phyloP scores from a whole-genome alignment of 2,113 vertebrate species.

The Picathartes gymnocephalus region DNA sequence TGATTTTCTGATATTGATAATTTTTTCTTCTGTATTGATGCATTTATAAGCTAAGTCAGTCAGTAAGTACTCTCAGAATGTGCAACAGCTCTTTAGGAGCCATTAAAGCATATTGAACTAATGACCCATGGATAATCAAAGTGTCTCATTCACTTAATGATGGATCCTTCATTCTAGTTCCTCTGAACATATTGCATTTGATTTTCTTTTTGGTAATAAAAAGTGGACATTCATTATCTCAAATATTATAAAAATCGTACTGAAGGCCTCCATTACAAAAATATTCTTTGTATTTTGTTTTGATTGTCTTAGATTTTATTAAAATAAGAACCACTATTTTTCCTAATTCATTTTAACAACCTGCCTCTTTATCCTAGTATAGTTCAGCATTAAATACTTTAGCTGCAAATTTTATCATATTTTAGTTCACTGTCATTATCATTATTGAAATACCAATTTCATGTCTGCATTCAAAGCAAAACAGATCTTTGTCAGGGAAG shows the following conservation, averaged over 20 bases:
- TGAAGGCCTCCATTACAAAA: conserved; percentile 1
- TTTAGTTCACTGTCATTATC: not conserved
- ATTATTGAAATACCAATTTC: not conserved
- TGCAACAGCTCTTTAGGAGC: conserved; percentile 5
- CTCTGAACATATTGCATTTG: conserved; percentile 8
- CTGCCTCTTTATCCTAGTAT: not conserved
- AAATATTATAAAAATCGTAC: not conserved
- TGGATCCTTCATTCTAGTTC: conserved; percentile 9
- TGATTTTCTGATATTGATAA: not conserved
- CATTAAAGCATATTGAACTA: conserved; percentile 41
- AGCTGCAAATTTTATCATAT: not conserved
- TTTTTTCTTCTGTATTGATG: conserved; percentile 31
- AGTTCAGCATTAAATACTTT: not conserved
- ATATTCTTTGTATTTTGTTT: not conserved
- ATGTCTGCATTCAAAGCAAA: not conserved
- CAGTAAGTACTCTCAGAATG: not conserved
- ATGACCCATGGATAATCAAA: conserved; percentile 43
- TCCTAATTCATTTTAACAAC: not conserved
- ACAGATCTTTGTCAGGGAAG: not conserved
- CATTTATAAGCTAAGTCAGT: not conserved
- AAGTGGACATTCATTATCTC: not conserved
- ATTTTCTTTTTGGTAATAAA: conserved; percentile 46
- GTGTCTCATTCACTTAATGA: conserved; percentile 24
- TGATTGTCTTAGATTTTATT: not conserved
- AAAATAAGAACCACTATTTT: not conserved